These are phyloP conservation scores for Orcinus orca DNA, from an alignment of 2,113 vertebrate species.

Conservation along the genomic window DNA sequence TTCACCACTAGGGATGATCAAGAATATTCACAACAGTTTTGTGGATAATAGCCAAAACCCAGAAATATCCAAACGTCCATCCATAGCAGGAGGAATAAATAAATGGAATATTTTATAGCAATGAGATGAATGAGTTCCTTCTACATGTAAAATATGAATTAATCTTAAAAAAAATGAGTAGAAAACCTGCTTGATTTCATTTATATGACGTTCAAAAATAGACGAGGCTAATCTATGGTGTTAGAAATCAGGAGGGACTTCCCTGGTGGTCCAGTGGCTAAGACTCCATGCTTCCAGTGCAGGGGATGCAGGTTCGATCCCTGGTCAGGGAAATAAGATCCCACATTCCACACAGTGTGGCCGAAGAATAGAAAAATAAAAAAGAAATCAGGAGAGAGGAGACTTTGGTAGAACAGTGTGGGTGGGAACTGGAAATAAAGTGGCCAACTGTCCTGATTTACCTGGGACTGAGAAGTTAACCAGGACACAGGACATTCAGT, in stretches of 20 bases:
- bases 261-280: too few relatives aligned
- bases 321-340: too few relatives aligned
- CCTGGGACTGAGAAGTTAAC: background rate
- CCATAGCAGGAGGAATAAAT: background rate
- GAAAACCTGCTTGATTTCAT: background rate
- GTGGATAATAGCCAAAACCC: background rate
- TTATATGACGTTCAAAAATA: background rate
- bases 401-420: background rate
- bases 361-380: too few relatives aligned
- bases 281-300: too few relatives aligned
- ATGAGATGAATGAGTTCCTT: background rate
- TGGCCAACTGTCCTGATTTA: background rate
- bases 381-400: background rate
- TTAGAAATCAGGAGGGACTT: background rate
- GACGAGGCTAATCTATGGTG: background rate
- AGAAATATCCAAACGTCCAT: background rate
- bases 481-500: background rate
- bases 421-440: too few relatives aligned
- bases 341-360: too few relatives aligned
- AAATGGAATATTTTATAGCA: background rate
- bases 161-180: background rate
- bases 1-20: background rate
- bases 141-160: background rate
- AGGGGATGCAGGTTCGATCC: too few relatives aligned
- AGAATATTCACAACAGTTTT: background rate